Evolutionary conservation across 2,113 vertebrate genomes (phyloP), one percentile per base, ranked within the genome.

Genomic region (Corythaixoides concolor): DNA sequence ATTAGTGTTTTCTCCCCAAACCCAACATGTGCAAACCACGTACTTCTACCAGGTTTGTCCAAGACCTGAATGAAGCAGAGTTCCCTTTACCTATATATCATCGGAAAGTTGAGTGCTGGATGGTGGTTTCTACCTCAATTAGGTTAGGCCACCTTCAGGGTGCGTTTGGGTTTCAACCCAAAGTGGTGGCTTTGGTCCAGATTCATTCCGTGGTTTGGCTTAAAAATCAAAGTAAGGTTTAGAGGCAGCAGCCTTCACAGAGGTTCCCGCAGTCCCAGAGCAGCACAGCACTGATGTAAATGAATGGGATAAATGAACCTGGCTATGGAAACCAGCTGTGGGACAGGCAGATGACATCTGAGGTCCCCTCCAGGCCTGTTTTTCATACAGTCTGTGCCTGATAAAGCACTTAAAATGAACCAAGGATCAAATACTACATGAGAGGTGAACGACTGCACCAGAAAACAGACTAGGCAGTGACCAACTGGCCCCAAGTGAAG

Each of bases 41-140:
- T 18, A 64, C 5, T 35, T 24, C 30, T 24, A 33, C 30, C 23
- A 56, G 56, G 56, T 9, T 60, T 30, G 53, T 24, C 49, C 47
- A 43, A 41, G 37, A 37, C 5, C 28, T 43, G 62, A 85, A 43
- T 3, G 39, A 66, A 68, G 43, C 8, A 23, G 68, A 52, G 64
- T 22, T 35, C 53, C 28, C 39, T 91, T 30, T 49, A 39, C 45
- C 76, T n/a, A 20, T 20, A 15, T 1, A 56, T 35, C 69, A 85
- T 16, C 0, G 0, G 73, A 64, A 64, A 72, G 77, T 0, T 72
- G 32, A 82, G 45, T 0, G 5, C 28, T 86, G 68, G 27, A 17
- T 53, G 43, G 52, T 60, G 81, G 89, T 89, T 96, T 91, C 60
- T 45, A 62, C 89, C 87, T 94, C 81, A 81, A 3, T 79, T 85